Conservation (phyloP, 35 echinoderm and acorn worm genomes). For the Strongylocentrotus purpuratus region DNA sequence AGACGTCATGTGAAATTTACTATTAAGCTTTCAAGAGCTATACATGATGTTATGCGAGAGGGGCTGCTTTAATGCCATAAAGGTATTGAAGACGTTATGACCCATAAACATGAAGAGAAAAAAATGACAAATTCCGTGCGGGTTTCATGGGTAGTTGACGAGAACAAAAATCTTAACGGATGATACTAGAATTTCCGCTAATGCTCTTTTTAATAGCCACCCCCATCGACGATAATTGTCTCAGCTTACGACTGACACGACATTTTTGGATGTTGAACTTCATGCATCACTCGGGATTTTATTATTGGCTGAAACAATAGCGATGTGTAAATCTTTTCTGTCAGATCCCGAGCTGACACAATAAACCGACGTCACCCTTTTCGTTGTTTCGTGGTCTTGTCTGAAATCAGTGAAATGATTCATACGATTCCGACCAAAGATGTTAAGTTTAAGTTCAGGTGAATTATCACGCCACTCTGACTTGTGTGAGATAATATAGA, state of each 20-base stretch:
- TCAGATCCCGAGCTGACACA: slow-evolving; percentile 4
- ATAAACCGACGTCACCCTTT: neutral
- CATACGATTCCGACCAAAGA: neutral
- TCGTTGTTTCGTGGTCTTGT: neutral
- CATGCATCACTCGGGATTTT: neutral
- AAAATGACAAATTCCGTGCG: neutral
- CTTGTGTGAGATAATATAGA: neutral
- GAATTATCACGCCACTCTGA: neutral
- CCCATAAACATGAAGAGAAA: neutral
- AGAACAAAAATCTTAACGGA: neutral
- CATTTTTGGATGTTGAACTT: slow-evolving; percentile 36
- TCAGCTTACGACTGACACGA: slow-evolving; percentile 29
- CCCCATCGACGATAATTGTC: slow-evolving; percentile 26
- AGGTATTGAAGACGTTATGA: neutral
- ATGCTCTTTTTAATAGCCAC: slow-evolving; percentile 17
- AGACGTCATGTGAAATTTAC: no score
- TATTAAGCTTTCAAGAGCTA: no score
- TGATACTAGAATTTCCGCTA: neutral
- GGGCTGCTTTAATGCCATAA: neutral
- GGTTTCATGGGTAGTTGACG: neutral
- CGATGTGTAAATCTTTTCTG: slow-evolving; percentile 18
- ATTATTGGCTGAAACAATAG: slow-evolving; percentile 35
- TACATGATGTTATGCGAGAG: no score
- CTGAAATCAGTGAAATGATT: neutral
- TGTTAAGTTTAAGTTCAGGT: slow-evolving; percentile 4